Conservation (phyloP, 2,113 vertebrate species). For the Neotragus pygmaeus region DNA sequence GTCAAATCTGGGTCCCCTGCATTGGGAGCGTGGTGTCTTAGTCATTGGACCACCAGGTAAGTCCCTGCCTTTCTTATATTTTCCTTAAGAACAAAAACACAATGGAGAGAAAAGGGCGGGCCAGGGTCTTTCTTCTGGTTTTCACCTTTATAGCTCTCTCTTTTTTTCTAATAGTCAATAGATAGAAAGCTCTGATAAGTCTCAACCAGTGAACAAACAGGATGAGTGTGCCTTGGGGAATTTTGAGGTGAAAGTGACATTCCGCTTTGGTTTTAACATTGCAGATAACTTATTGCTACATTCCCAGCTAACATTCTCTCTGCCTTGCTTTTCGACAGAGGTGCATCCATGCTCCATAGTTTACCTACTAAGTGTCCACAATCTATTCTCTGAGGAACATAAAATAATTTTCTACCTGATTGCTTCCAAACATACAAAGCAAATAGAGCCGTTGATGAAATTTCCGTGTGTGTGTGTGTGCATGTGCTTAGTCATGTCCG, state of each 20-base stretch:
- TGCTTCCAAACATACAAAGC: background rate
- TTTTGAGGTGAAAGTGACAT: background rate
- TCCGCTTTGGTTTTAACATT: background rate
- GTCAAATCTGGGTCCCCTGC: background rate
- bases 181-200: background rate
- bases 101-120: background rate
- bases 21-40: background rate
- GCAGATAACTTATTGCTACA: background rate
- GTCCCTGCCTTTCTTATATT: background rate
- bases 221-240: background rate
- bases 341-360: background rate
- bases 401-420: background rate
- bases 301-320: background rate
- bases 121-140: background rate
- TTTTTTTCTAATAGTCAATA: background rate
- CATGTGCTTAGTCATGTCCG: fast-evolving
- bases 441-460: background rate
- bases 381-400: background rate
- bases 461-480: background rate
- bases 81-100: background rate
- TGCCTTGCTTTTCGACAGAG: background rate
- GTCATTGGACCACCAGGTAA: background rate
- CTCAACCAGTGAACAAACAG: background rate
- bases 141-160: background rate
- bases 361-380: background rate